These are phyloP conservation scores for Anguilla rostrata DNA, from an alignment of 2,113 vertebrate genomes.

Conservation along the genomic window DNA sequence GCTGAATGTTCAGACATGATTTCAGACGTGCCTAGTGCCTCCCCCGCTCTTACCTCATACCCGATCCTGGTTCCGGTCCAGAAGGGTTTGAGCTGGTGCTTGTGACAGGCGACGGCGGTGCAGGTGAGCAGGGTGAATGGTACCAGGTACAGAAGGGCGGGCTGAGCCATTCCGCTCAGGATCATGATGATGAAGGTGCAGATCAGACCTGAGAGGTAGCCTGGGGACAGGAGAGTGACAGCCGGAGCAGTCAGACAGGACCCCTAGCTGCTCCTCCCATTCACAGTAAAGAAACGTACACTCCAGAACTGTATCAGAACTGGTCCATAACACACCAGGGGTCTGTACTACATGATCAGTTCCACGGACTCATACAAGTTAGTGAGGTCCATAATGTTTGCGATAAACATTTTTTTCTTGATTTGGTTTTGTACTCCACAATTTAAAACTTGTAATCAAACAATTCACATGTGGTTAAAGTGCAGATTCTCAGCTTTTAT, in stretches of 20 bases:
- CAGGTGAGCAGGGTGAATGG: constrained; percentile 87
- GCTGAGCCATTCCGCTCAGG: constrained; percentile 86
- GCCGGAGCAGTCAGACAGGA: neutral
- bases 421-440: too few relatives aligned
- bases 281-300: neutral
- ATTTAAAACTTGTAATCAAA: too few relatives aligned
- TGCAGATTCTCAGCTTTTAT: too few relatives aligned
- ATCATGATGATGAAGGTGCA: constrained; percentile 85
- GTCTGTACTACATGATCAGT: too few relatives aligned
- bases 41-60: constrained; percentile 65
- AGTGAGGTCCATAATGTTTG: too few relatives aligned
- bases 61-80: constrained; percentile 83
- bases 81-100: constrained; percentile 86
- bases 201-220: constrained; percentile 86
- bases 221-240: constrained; percentile 55
- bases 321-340: neutral
- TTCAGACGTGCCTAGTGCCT: neutral
- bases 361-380: too few relatives aligned
- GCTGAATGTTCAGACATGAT: neutral
- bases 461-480: too few relatives aligned
- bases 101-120: constrained; percentile 76
- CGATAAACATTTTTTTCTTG: too few relatives aligned
- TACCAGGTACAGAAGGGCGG: constrained; percentile 92
- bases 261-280: neutral
- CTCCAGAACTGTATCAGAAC: neutral